phyloP scores from a whole-genome alignment of 2,113 vertebrate genomes.

The Ancistrus triradiatus region DNA sequence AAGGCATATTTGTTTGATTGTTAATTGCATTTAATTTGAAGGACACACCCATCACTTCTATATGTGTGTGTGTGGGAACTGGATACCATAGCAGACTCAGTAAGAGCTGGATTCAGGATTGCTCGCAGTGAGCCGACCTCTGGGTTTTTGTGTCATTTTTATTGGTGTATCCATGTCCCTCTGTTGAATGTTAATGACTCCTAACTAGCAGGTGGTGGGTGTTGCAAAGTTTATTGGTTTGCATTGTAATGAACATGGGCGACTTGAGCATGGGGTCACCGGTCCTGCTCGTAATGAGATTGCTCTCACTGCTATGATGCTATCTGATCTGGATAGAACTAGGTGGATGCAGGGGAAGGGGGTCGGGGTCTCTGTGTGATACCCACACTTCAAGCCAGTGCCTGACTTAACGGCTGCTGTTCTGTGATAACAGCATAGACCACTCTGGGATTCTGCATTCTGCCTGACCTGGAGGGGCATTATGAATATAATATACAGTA shows the following conservation, averaged over 20 bases:
- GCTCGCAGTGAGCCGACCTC: too few relatives aligned
- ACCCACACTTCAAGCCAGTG: slow-evolving; percentile 13
- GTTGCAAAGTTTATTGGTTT: too few relatives aligned
- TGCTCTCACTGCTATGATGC: slow-evolving; percentile 10
- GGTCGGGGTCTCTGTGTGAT: slow-evolving; percentile 32
- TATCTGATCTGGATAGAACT: slow-evolving; percentile 29
- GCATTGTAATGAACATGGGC: too few relatives aligned
- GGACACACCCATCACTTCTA: too few relatives aligned
- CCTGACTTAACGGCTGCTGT: slow-evolving; percentile 28
- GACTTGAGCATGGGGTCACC: slow-evolving; percentile 26
- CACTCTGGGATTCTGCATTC: too few relatives aligned
- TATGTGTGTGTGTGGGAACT: too few relatives aligned
- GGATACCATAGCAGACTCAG: too few relatives aligned
- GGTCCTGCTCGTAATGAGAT: slow-evolving; percentile 33
- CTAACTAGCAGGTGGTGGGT: background rate
- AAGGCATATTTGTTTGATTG: slow-evolving; percentile 44
- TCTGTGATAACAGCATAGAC: slow-evolving; percentile 22
- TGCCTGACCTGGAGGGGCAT: slow-evolving; percentile 15
- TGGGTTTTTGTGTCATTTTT: slow-evolving; percentile 15
- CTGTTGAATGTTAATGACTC: slow-evolving; percentile 32
- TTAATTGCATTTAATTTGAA: too few relatives aligned
- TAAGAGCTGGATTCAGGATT: too few relatives aligned
- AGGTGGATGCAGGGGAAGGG: background rate
- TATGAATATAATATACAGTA: slow-evolving; percentile 22
- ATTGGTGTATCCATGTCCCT: slow-evolving; percentile 9